Evolutionary conservation across 2,797 vertebrate genomes (phyloP), one percentile per base, ranked within the genome.

Genomic region (Acomys russatus): DNA sequence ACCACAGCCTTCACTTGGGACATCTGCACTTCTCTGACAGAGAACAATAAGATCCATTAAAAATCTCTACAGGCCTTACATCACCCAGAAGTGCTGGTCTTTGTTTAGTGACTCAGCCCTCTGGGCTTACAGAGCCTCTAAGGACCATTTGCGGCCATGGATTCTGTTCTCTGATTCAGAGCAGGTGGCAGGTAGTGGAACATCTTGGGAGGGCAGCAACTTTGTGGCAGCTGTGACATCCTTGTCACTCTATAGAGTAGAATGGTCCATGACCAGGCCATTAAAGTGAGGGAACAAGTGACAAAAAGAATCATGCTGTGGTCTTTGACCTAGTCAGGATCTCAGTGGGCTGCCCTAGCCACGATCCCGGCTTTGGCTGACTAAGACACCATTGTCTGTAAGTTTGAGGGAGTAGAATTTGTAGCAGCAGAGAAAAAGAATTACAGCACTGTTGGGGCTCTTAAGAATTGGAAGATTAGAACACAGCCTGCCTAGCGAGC

Each of bases 21-120:
- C 14, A 9, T 54, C 68, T 3, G 51, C 6, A 28, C 30, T 49
- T 23, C 64, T 61, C 15, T 1, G 2, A 2, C 14, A 15, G 15
- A 44, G 28, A 68, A 80, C 23, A 35, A 20, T 15, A 73, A 35
- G 20, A 12, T 30, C 84, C 6, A 0, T 73, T 64, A 9, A 68
- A 68, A 64, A 49, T 61, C 63, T 38, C 35, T 25, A 0, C 3
- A 22, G 22, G 17, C 17, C 11, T 25, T 9, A 30, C 18, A 6
- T 68, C 63, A 70, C 89, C 76, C 80, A 76, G 33, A 63, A 76
- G 71, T n/a, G 38, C 7, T 1, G 0, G 33, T n/a, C 44, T 92
- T 44, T 87, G 66, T 70, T 64, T 49, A 54, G 49, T 91, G 87
- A 78, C 76, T 92, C 85, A 87, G 71, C 30, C 22, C 44, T 87